phyloP scores from a whole-genome alignment of 2,113 vertebrate species.

The Chrysemys picta region DNA sequence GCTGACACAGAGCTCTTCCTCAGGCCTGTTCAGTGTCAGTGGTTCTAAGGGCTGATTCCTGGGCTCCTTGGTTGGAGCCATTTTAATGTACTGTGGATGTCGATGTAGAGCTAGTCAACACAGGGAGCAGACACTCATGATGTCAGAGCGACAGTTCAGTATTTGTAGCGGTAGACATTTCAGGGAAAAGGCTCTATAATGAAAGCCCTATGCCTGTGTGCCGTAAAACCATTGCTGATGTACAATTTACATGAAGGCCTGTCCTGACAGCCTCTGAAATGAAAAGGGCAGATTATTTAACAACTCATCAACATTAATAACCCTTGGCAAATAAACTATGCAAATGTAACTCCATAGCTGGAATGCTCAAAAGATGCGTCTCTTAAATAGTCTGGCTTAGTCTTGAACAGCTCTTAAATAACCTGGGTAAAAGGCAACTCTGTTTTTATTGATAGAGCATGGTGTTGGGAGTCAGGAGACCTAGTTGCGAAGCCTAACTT shows the following conservation, averaged over 20 bases:
- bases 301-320: slow-evolving; percentile 76
- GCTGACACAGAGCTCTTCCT: neutral
- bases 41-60: fast-evolving
- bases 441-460: neutral
- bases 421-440: neutral
- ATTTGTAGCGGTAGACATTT: slow-evolving; percentile 57
- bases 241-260: slow-evolving; percentile 1
- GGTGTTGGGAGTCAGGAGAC: neutral
- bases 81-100: neutral
- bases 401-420: neutral
- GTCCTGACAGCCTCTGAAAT: slow-evolving; percentile 68
- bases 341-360: slow-evolving; percentile 47
- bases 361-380: fast-evolving
- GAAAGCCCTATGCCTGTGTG: slow-evolving; percentile 36
- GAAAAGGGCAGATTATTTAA: slow-evolving; percentile 75
- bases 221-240: slow-evolving; percentile 38
- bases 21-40: neutral
- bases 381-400: neutral
- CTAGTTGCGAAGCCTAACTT: neutral
- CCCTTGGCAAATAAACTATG: slow-evolving; percentile 66
- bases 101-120: slow-evolving; percentile 25
- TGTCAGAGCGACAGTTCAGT: slow-evolving; percentile 44
- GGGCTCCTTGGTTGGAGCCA: neutral
- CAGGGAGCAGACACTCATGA: neutral
- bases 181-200: slow-evolving; percentile 47